Evolutionary conservation across 2,797 vertebrate species (phyloP), one percentile per base, ranked within the genome.

Genomic region (Scolopax rusticola): DNA sequence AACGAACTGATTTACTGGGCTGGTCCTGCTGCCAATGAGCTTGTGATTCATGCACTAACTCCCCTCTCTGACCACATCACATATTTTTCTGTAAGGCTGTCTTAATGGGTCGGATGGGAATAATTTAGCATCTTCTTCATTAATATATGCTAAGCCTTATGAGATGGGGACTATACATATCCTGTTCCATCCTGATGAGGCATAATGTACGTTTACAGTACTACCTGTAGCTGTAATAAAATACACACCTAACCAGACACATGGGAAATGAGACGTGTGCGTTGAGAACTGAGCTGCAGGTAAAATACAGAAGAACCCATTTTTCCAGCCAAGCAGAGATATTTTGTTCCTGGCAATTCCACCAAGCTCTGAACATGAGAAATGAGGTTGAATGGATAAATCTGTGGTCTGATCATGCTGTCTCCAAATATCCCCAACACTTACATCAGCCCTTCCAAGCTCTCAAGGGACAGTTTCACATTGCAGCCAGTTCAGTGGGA

Each of bases 401-500:
- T 83, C 84, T 82, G 64, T 89, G 91, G 93, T 80, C 90, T 93
- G 91, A 96, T 74, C 90, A 80, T 50, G 60, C 60, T 89, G 93
- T 93, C 96, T 96, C 74, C 53, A 70, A 92, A 94, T 61, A 91
- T 96, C 94, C 68, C 75, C 9, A 24, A 94, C 96, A 95, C 95
- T 96, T 97, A 97, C 94, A 97, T 96, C 96, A 97, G 91, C 90
- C 68, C 60, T 94, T 95, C 64, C 86, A 80, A 71, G 75, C 70
- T 94, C 95, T 95, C 90, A 2, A 43, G 96, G 90, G 93, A 96
- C 67, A 84, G 74, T 85, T 87, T 82, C 85, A 77, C 89, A 74
- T 45, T 73, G 83, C 89, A 93, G 87, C n/a, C 80, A 40, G 54
- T 85, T 82, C 85, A 86, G 80, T 70, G 84, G 91, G 69, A 96